phyloP scores from a whole-genome alignment of 1,140 invertebrate genomes.

The Neuroterus valhalla region DNA sequence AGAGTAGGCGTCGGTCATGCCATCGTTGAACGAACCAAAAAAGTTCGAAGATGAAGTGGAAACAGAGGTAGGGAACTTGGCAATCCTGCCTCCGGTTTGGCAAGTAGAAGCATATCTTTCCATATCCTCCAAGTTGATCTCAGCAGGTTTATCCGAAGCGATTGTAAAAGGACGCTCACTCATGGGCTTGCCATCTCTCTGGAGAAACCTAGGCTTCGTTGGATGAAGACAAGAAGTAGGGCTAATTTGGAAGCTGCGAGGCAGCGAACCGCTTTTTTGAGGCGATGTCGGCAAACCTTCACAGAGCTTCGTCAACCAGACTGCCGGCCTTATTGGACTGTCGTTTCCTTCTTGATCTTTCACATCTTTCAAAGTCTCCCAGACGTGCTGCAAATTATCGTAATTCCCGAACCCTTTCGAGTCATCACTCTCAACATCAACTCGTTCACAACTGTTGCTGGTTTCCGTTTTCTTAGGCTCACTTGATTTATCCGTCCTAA shows the following conservation, averaged over 20 bases:
- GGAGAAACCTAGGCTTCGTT: conserved; percentile 68
- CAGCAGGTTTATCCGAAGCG: conserved; percentile 77
- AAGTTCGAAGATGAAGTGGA: conserved; percentile 59
- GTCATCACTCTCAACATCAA: conserved; percentile 24
- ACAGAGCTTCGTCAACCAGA: conserved; percentile 79
- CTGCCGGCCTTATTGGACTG: conserved; percentile 77
- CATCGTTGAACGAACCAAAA: conserved; percentile 73
- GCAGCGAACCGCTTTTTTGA: conserved; percentile 85
- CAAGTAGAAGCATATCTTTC: conserved; percentile 75
- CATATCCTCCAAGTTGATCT: conserved; percentile 77
- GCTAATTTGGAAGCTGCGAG: conserved; percentile 81
- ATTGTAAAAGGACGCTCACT: conserved; percentile 82
- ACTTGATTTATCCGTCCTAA: conserved; percentile 33
- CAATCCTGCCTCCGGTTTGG: conserved; percentile 72
- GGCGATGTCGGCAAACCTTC: conserved; percentile 74
- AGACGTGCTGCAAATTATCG: conserved; percentile 73
- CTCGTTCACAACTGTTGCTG: conserved; percentile 4
- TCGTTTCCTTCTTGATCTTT: conserved; percentile 58
- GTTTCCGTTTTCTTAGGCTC: conserved; percentile 59
- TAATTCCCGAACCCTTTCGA: conserved; percentile 68
- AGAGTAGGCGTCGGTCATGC: conserved; percentile 74
- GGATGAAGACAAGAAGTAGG: conserved; percentile 55
- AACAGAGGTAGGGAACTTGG: conserved; percentile 68
- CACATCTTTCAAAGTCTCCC: conserved; percentile 65
- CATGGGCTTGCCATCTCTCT: conserved; percentile 72